Evolutionary conservation across 2,888 invertebrate species (phyloP).

Genomic region (Metopia argyrocephala): DNA sequence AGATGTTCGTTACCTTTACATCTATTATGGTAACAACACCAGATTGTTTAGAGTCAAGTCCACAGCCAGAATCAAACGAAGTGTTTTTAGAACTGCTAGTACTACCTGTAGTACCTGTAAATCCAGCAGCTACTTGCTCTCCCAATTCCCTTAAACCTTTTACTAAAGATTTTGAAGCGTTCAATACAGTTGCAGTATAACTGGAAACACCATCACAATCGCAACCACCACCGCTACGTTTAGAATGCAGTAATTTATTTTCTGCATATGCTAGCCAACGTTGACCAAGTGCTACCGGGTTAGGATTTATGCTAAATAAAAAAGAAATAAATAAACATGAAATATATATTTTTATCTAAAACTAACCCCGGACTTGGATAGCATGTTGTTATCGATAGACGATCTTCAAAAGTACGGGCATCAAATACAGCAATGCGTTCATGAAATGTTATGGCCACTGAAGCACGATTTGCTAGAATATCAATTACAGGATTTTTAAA

Average conservation of each 20-base stretch:
- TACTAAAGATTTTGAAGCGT: conserved; percentile 95
- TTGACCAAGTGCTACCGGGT: conserved; percentile 92
- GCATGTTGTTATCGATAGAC: conserved; percentile 92
- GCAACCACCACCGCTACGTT: conserved; percentile 90
- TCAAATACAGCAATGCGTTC: conserved; percentile 96
- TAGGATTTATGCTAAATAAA: conserved; percentile 79
- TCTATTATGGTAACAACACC: conserved; percentile 94
- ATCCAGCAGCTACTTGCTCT: conserved; percentile 93
- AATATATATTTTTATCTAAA: neutral
- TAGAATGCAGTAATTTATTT: conserved; percentile 87
- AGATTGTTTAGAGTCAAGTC: conserved; percentile 85
- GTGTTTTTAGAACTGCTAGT: conserved; percentile 77
- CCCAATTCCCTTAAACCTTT: conserved; percentile 93
- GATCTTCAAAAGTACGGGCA: conserved; percentile 91
- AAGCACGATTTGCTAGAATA: conserved; percentile 92
- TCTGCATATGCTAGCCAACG: conserved; percentile 93
- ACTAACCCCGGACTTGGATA: conserved; percentile 88
- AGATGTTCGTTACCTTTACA: conserved; percentile 81
- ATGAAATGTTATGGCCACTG: conserved; percentile 91
- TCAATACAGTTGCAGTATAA: conserved; percentile 94
- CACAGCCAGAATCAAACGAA: conserved; percentile 79
- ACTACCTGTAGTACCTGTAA: conserved; percentile 84
- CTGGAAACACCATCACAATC: conserved; percentile 92
- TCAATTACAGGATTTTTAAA: conserved; percentile 94
- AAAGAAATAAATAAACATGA: neutral